phyloP scores from a whole-genome alignment of 2,797 vertebrate species.

The Fringilla coelebs region DNA sequence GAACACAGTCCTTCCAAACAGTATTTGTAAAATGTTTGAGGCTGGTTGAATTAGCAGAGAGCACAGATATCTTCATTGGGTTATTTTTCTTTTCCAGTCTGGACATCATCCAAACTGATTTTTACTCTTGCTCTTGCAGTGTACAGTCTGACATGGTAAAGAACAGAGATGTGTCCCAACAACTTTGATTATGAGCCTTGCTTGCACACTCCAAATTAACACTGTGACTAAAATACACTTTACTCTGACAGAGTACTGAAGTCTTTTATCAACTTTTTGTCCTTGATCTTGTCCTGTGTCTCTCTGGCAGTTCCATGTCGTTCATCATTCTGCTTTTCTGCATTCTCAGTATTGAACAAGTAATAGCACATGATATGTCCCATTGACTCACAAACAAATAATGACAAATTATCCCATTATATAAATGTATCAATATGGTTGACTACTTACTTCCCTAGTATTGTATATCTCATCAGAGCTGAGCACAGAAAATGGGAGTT shows the following conservation, averaged over 20 bases:
- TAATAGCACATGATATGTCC: not conserved
- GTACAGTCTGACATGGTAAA: not conserved
- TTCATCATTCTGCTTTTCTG: not conserved
- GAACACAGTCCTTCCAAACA: not conserved
- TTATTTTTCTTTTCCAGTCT: not conserved
- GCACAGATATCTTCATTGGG: not conserved
- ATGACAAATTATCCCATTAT: not conserved
- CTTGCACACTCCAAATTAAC: not conserved
- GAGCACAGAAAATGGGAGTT: not conserved
- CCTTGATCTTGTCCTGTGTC: not conserved
- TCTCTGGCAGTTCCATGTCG: not conserved
- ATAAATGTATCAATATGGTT: not conserved
- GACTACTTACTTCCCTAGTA: not conserved
- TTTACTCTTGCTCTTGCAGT: not conserved
- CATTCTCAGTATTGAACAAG: not conserved
- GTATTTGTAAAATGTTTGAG: not conserved
- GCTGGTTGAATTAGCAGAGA: not conserved
- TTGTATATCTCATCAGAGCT: not conserved
- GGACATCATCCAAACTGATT: not conserved
- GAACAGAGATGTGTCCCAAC: not conserved
- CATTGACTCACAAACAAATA: slow-evolving; percentile 31
- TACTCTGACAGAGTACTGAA: not conserved
- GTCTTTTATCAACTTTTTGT: not conserved
- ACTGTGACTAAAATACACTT: not conserved
- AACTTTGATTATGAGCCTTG: not conserved